These are phyloP conservation scores for Cheilosia vulpina DNA, from an alignment of 2,888 invertebrate genomes.

Conservation along the genomic window DNA sequence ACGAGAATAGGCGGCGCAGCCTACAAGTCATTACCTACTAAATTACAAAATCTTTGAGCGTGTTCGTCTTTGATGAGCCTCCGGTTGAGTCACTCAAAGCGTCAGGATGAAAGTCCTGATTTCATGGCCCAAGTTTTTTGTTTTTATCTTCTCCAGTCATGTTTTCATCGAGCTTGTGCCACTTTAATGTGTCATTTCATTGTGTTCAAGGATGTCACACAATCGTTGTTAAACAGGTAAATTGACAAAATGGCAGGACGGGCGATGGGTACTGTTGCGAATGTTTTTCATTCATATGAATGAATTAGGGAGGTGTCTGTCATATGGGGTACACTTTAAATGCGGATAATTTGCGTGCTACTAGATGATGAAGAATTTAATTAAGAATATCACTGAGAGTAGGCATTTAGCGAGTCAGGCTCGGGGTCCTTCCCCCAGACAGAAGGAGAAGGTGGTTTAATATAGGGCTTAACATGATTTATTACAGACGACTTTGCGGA, in stretches of 20 bases:
- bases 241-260: neutral
- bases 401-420: neutral
- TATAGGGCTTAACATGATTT: neutral
- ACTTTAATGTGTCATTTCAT: conserved; percentile 42
- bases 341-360: conserved; percentile 46
- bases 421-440: too few relatives aligned
- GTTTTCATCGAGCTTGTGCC: conserved; percentile 37
- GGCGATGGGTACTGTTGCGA: neutral
- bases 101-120: neutral
- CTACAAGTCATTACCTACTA: conserved; percentile 22
- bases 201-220: conserved; percentile 26
- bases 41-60: conserved; percentile 46
- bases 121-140: conserved; percentile 14
- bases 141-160: neutral
- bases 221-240: conserved; percentile 23
- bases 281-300: conserved; percentile 23
- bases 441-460: neutral
- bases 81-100: conserved; percentile 6
- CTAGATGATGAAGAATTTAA: conserved; percentile 44
- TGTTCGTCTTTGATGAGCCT: conserved; percentile 23
- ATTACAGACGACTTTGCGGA: too few relatives aligned
- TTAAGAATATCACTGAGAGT: conserved; percentile 33
- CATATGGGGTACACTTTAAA: conserved; percentile 17
- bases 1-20: neutral
- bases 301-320: conserved; percentile 41